Base-by-base conservation (phyloP, 2,888 invertebrate genomes). In the Troides helena region DNA sequence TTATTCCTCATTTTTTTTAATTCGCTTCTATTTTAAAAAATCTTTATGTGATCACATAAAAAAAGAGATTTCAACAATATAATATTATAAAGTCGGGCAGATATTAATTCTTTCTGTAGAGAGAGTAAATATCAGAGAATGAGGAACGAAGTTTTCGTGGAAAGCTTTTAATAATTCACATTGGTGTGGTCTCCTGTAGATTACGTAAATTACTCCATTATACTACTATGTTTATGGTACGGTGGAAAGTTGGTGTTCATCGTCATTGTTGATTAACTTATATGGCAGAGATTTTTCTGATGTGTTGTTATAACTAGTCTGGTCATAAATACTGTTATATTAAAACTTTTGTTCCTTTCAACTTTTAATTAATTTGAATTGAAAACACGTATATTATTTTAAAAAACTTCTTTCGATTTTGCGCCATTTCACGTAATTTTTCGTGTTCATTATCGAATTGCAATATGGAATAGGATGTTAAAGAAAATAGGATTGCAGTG, bases 161-260 rank as follows among this genome's bases (percentile, higher is more conserved):
- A 68, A 71, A 68, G 71, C 67, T 73, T 71, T 72, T 68, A 72
- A 70, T 65, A 72, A 68, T 74, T 73, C 65, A 72, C 72, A 68
- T 63, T 71, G 68, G 72, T 73, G 70, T 59, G 68, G 71, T 68
- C 70, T 73, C 73, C 73, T 73, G 69, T 71, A 76, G 74, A 72
- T 75, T 74, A 75, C 71, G 67, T 67, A 74, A 75, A 76, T 73
- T 74, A 72, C 72, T 69, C 74, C 73, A 71, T 75, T 61, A 65
- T 65, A 62, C 61, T 36, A 53, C 21, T 43, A 43, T 69, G 64
- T 62, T 65, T 57, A 62, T 57, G 57, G 23, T 69, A 50, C 43
- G 43, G 39, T 50, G 63, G 63, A 59, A 68, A 64, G 63, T 59
- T 59, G 50, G 50, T 53, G 39, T 50, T 59, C 46, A 53, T 64